Base-by-base conservation (phyloP, 2,113 vertebrate genomes). In the Ammodramus savannarum region DNA sequence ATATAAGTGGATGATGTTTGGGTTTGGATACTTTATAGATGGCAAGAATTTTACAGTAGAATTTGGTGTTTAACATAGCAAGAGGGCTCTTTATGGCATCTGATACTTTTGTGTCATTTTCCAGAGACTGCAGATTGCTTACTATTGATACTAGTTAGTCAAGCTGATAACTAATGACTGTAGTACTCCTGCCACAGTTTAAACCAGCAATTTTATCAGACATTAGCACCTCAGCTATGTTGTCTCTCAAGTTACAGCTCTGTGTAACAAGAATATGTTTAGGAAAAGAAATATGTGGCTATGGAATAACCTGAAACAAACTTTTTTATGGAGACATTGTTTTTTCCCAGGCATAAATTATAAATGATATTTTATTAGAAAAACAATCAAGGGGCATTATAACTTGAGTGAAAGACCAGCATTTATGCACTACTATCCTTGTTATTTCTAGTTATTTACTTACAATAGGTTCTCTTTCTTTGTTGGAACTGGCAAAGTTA, bases 131-230 rank as follows among this genome's bases (percentile, higher is more conserved):
- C 92, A 85, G 65, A 94, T 59, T 96, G 85, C 95, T 97, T 95
- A 65, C 49, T 94, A 72, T 75, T 7, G 18, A 94, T 96, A 75
- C 66, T 94, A 96, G 97, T 97, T 97, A 97, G 71, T 96, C 85
- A 94, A 92, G 48, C 16, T 95, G 46, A 92, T 97, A 96, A 93
- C 91, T 96, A 93, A 97, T 95, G 66, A 54, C 39, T 76, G 63
- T 66, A 95, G 11, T 78, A 73, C 55, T 93, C 58, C 68, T 96
- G 71, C 48, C 31, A 71, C 1, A 8, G 39, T 44, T 97, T 97
- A 93, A 95, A 83, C 88, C 86, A 39, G 25, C 54, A 92, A 82
- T 93, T 91, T 96, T 95, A 85, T 32, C 72, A 44, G 58, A 93
- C 32, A 52, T 55, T 77, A 83, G 46, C 38, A 89, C 85, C 51